These are phyloP conservation scores for Radopholus similis DNA, from an alignment of 1,140 invertebrate genomes.

Conservation along the genomic window DNA sequence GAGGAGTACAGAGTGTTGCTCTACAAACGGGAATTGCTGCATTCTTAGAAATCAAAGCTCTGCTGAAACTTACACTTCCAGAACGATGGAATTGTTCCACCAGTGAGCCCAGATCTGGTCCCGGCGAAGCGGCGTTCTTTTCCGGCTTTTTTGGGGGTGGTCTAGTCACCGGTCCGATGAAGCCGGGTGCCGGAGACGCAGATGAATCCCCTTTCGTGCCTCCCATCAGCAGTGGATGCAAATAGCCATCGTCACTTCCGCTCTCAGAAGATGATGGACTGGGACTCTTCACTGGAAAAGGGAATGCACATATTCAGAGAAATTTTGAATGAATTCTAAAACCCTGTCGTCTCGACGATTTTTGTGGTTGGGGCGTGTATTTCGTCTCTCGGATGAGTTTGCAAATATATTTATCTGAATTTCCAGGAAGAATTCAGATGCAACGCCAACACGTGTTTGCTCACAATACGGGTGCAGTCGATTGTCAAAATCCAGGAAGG, in stretches of 20 bases:
- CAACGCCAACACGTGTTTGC: background rate
- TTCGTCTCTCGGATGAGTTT: constrained; percentile 75
- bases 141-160: background rate
- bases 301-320: background rate
- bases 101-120: background rate
- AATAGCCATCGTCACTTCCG: background rate
- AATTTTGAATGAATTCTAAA: background rate
- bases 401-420: constrained; percentile 75
- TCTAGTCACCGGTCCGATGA: constrained; percentile 1
- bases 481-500: constrained; percentile 82
- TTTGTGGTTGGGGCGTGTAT: constrained; percentile 64
- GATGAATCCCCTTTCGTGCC: background rate
- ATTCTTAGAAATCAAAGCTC: background rate
- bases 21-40: constrained; percentile 11
- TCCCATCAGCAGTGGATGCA: constrained; percentile 16
- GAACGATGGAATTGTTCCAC: constrained; percentile 15
- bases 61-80: constrained; percentile 9
- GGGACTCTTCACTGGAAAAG: background rate
- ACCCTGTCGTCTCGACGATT: constrained; percentile 10
- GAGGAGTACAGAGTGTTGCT: constrained; percentile 35
- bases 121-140: background rate
- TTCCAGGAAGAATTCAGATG: constrained; percentile 72
- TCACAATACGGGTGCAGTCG: constrained; percentile 76
- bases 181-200: background rate
- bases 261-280: constrained; percentile 4